Evolutionary conservation across 2,113 vertebrate species (phyloP).

Genomic region (Vulpes ferrilata): DNA sequence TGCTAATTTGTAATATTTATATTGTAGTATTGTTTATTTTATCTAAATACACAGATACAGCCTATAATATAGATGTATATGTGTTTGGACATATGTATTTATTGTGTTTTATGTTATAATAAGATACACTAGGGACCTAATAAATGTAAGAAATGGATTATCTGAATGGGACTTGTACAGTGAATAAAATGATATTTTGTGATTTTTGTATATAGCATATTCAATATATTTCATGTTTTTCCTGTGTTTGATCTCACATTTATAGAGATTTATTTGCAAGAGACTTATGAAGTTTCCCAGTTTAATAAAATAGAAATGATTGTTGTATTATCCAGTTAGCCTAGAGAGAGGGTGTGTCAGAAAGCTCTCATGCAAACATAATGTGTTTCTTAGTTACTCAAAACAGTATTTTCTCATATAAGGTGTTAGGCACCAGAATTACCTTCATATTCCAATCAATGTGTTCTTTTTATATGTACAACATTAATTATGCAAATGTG

Average conservation of each 20-base stretch:
- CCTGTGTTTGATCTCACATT: background rate
- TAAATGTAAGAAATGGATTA: background rate
- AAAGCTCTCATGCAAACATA: background rate
- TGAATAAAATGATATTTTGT: background rate
- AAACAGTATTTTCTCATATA: conserved; percentile 4
- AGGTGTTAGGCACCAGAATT: conserved; percentile 40
- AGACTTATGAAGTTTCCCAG: background rate
- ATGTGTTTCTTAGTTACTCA: background rate
- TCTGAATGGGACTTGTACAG: background rate
- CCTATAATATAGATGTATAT: background rate
- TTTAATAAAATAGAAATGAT: background rate
- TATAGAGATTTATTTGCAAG: background rate
- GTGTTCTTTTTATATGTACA: conserved; percentile 29
- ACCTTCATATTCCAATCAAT: conserved; percentile 41
- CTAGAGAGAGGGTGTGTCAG: background rate
- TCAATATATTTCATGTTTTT: background rate
- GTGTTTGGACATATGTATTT: background rate
- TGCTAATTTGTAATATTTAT: background rate
- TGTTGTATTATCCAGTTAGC: background rate
- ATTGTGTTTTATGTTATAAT: background rate
- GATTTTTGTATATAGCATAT: background rate
- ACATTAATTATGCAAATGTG: background rate
- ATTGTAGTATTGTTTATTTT: background rate
- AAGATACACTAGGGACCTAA: background rate
- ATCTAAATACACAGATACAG: background rate